phyloP scores from a whole-genome alignment of 2,888 invertebrate genomes.

The Bugulina stolonifera region DNA sequence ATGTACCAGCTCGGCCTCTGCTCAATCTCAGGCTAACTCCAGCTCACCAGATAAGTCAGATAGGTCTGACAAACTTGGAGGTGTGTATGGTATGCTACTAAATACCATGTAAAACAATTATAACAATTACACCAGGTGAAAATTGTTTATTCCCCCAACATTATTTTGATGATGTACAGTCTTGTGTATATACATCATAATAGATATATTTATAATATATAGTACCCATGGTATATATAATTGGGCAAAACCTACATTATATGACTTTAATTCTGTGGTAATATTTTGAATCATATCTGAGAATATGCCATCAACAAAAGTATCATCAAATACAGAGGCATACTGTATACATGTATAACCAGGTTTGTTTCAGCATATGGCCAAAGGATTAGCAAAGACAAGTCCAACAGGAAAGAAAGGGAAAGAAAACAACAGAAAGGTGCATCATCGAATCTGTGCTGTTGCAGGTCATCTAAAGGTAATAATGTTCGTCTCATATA shows the following conservation, averaged over 20 bases:
- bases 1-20: constrained; percentile 23
- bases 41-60: neutral
- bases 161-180: too few species aligned
- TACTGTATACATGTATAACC: too few species aligned
- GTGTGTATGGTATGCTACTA: neutral
- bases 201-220: too few species aligned
- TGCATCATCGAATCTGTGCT: neutral
- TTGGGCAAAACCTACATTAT: too few species aligned
- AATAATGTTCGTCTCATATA: too few species aligned
- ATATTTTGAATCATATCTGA: too few species aligned
- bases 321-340: too few species aligned
- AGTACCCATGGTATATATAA: too few species aligned
- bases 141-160: too few species aligned
- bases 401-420: neutral
- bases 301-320: too few species aligned
- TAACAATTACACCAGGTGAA: neutral
- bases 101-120: neutral
- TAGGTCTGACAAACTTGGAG: neutral
- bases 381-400: neutral
- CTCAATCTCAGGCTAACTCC: neutral
- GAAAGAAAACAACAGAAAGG: neutral
- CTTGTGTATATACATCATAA: too few species aligned
- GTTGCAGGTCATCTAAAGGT: neutral
- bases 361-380: neutral
- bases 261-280: too few species aligned